phyloP scores from a whole-genome alignment of 2,888 invertebrate genomes.

The Cinara cedri region DNA sequence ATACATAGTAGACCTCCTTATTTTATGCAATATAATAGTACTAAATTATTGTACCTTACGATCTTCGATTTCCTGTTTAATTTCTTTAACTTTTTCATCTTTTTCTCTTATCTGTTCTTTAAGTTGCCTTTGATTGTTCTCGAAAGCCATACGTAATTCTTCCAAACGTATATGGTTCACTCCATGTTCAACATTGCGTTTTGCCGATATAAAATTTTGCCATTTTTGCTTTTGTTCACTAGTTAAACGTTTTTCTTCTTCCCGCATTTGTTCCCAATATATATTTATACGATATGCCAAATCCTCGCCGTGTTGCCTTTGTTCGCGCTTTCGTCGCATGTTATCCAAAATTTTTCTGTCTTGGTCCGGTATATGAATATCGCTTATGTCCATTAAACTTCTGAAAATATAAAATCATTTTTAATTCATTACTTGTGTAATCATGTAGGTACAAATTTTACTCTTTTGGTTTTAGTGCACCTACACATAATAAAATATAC shows the following conservation, averaged over 20 bases:
- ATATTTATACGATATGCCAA: conserved; percentile 66
- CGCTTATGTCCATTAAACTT: conserved; percentile 58
- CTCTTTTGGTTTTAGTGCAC: no score
- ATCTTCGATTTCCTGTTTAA: conserved; percentile 60
- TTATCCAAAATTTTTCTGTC: conserved; percentile 66
- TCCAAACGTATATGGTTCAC: conserved; percentile 61
- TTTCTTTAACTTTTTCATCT: conserved; percentile 61
- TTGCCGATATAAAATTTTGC: conserved; percentile 61
- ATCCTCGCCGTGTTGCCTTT: conserved; percentile 64
- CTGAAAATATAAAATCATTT: neutral
- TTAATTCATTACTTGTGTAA: no score
- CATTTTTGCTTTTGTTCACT: conserved; percentile 61
- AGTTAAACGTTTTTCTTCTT: conserved; percentile 58
- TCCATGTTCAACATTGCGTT: conserved; percentile 61
- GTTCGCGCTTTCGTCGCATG: conserved; percentile 65
- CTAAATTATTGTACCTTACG: conserved; percentile 22
- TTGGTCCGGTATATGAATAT: conserved; percentile 63
- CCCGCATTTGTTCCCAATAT: conserved; percentile 66
- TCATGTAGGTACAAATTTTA: no score
- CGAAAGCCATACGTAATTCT: conserved; percentile 61
- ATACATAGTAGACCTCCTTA: no score
- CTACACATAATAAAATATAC: no score
- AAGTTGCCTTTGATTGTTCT: conserved; percentile 61
- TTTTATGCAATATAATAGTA: no score
- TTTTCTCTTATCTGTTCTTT: conserved; percentile 61